These are phyloP conservation scores for Rattus norvegicus DNA, from an alignment of 2,113 vertebrate species.

Conservation along the genomic window DNA sequence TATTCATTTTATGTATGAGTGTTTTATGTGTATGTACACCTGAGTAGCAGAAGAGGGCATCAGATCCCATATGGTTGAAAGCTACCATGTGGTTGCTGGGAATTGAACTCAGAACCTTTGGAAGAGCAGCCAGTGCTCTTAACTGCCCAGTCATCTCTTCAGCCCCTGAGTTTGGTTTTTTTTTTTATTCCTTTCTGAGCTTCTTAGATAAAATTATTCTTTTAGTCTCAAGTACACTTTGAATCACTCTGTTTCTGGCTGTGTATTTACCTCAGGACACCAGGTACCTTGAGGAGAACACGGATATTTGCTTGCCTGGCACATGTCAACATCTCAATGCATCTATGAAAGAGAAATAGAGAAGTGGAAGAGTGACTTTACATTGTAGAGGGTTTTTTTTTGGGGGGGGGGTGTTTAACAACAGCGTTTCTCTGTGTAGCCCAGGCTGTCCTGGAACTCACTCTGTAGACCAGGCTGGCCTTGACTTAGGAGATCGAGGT, in stretches of 20 bases:
- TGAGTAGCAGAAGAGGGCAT: too few species aligned
- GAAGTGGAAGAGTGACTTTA: neutral
- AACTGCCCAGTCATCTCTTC: too few species aligned
- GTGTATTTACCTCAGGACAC: neutral
- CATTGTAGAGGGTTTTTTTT: neutral
- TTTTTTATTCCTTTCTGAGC: neutral
- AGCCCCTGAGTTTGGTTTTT: too few species aligned
- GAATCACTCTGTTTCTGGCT: neutral
- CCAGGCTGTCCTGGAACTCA: neutral
- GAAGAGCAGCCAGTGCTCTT: too few species aligned
- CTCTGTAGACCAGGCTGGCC: neutral
- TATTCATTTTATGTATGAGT: too few species aligned
- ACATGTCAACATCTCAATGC: too few species aligned
- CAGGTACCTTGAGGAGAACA: neutral
- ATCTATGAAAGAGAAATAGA: neutral
- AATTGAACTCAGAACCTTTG: too few species aligned
- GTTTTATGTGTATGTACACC: too few species aligned
- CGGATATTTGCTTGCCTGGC: neutral
- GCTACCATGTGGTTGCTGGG: too few species aligned
- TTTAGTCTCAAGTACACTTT: neutral
- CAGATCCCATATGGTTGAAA: too few species aligned
- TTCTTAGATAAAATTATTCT: conserved; percentile 26
- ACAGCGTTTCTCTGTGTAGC: neutral
- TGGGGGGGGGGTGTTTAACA: neutral
- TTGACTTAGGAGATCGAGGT: neutral